A percentile compares a stretch with the other conserved stretches of the same genome.
These are phyloP conservation scores for Chloropsis cyanopogon DNA, from an alignment of 2,113 vertebrate genomes.

Conservation along the genomic window DNA sequence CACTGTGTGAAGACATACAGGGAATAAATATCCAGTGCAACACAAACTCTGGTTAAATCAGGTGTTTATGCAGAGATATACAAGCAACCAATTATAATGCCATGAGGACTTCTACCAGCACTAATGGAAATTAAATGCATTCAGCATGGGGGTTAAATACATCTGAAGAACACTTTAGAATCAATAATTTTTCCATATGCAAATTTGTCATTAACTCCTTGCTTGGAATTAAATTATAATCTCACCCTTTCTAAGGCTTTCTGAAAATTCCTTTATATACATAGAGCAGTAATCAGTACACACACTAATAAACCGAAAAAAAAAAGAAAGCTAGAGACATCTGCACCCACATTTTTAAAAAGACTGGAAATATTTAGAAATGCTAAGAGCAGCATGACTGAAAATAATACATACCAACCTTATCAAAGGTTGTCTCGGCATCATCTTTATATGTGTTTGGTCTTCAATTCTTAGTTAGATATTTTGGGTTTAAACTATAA, in stretches of 20 bases:
- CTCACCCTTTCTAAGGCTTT: background rate
- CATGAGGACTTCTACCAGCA: background rate
- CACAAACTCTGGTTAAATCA: background rate
- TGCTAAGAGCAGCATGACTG: background rate
- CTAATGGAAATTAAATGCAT: background rate
- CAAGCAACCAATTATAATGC: background rate
- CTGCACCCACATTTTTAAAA: background rate
- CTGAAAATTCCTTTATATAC: background rate
- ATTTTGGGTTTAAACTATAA: background rate
- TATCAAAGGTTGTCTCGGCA: background rate
- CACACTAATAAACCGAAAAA: background rate
- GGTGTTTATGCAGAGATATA: background rate
- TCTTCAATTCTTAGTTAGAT: background rate
- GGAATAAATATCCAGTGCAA: background rate
- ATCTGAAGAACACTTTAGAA: background rate
- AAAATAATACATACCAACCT: background rate
- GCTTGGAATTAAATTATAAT: background rate
- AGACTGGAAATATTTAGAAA: background rate
- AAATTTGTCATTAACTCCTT: background rate
- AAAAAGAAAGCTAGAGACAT: background rate
- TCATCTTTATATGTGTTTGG: background rate
- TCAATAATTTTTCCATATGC: background rate
- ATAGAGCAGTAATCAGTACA: background rate
- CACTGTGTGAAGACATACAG: background rate
- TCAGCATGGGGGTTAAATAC: background rate